Base-by-base conservation (phyloP, 2,113 vertebrate genomes). In the Ceratotherium simum region DNA sequence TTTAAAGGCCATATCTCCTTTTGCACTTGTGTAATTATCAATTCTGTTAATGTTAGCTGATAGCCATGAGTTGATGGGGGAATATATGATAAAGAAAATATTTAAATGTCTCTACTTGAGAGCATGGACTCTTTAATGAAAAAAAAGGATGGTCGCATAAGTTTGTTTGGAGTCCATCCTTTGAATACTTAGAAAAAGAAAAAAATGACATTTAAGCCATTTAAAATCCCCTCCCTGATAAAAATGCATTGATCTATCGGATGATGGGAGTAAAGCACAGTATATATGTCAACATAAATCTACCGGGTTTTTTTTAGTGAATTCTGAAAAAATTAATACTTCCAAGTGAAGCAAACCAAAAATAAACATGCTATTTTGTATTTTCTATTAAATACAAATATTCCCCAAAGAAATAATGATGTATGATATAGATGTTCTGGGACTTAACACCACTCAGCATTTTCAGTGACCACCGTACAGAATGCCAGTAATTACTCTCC, bases 371-470 rank as follows among this genome's bases (percentile, higher is more conserved):
- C 31, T 84, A 3, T 69, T 94, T 96, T 69, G 3, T 79, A 64
- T 96, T 97, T 96, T 79, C 33, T 84, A 21, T 96, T 97, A 62
- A 79, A 67, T 64, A 64, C 16, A 91, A 72, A 79, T 67, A 81
- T 33, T 36, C 42, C 11, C n/a, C 0, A 54, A 33, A 95, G 48
- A 92, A 90, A 86, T 86, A 90, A 90, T 20, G 60, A n/a, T 75
- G 58, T 73, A 31, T 62, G 11, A 87, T 8, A 16, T 3, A 39
- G 6, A 56, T 67, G 12, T 70, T 69, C 36, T 73, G 39, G 33
- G 78, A 51, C 8, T 31, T 64, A 36, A 7, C 27, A 11, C 8
- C 21, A 39, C 62, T 87, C n/a, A 46, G 1, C 2, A 14, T 0
- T 6, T 93, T 90, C 12, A n/a, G 48, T 54, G 33, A 89, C 12